Percentiles rank a stretch among this genome's conserved stretches.
phyloP scores from a whole-genome alignment of 2,797 vertebrate genomes.

The Chaetodon trifasciatus region DNA sequence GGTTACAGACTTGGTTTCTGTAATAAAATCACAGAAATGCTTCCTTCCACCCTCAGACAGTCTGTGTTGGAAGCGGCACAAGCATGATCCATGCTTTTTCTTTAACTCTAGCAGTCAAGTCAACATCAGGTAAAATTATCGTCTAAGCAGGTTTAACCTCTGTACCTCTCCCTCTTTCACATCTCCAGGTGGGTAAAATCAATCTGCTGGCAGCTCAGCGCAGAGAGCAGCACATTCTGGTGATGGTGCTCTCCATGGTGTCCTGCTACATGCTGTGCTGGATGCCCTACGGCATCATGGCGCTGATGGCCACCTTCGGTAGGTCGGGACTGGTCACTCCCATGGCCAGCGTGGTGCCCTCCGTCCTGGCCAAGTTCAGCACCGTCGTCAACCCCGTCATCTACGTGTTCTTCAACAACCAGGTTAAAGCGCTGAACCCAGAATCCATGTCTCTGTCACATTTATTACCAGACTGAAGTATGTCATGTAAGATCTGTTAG shows the following conservation, averaged over 20 bases:
- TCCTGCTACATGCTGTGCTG: constrained; percentile 89
- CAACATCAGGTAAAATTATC: background rate
- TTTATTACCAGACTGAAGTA: background rate
- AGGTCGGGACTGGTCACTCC: constrained; percentile 78
- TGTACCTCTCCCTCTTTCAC: background rate
- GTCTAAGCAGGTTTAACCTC: background rate
- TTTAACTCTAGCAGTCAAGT: background rate
- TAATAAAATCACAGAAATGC: background rate
- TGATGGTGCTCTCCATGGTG: constrained; percentile 87
- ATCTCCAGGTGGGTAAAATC: constrained; percentile 77
- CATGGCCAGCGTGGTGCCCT: constrained; percentile 82
- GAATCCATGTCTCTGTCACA: background rate
- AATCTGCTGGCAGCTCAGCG: constrained; percentile 80
- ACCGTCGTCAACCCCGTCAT: constrained; percentile 87
- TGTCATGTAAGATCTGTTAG: background rate
- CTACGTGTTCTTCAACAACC: constrained; percentile 88
- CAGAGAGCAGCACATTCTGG: constrained; percentile 81
- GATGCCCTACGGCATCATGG: constrained; percentile 87
- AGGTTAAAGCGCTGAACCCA: constrained; percentile 76
- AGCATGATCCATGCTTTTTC: background rate
- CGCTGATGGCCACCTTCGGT: constrained; percentile 84
- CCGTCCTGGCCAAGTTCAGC: constrained; percentile 88
- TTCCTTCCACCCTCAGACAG: background rate
- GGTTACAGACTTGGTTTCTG: background rate
- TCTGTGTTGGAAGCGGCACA: background rate